phyloP scores from a whole-genome alignment of 2,888 invertebrate genomes.

The Lutraria lutraria region DNA sequence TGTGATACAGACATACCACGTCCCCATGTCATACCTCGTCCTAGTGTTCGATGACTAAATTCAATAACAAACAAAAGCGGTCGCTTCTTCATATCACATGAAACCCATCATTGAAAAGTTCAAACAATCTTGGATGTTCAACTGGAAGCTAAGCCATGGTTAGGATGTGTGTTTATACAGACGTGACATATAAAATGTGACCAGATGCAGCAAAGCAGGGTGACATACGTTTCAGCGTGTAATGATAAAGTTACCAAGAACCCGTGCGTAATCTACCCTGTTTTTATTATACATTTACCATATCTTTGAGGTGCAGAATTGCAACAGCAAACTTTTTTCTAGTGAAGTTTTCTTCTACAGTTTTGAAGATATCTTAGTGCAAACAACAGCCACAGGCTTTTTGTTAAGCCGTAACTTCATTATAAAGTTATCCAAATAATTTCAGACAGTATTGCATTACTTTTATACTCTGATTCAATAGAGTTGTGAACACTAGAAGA shows the following conservation, averaged over 20 bases:
- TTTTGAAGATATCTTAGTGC: too few relatives aligned
- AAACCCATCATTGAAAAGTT: conserved; percentile 16
- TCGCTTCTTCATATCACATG: conserved; percentile 42
- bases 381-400: too few relatives aligned
- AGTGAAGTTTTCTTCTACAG: too few relatives aligned
- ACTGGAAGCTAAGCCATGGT: not conserved
- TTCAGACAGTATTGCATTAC: too few relatives aligned
- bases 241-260: conserved; percentile 53
- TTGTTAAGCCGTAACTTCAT: too few relatives aligned
- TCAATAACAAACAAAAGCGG: conserved; percentile 70
- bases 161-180: not conserved
- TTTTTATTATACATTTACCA: conserved; percentile 74
- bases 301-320: conserved; percentile 62
- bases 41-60: conserved; percentile 71
- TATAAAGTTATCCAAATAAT: too few relatives aligned
- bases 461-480: too few relatives aligned
- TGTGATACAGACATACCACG: conserved; percentile 68
- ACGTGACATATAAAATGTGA: not conserved
- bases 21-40: conserved; percentile 71
- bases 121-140: not conserved
- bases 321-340: too few relatives aligned
- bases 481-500: too few relatives aligned
- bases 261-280: conserved; percentile 68
- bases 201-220: conserved; percentile 37
- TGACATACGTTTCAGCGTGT: too few relatives aligned